Percentiles rank a stretch among this genome's conserved stretches.
These are phyloP conservation scores for Bryconaethiops microstoma DNA, from an alignment of 2,797 vertebrate species.

Conservation along the genomic window DNA sequence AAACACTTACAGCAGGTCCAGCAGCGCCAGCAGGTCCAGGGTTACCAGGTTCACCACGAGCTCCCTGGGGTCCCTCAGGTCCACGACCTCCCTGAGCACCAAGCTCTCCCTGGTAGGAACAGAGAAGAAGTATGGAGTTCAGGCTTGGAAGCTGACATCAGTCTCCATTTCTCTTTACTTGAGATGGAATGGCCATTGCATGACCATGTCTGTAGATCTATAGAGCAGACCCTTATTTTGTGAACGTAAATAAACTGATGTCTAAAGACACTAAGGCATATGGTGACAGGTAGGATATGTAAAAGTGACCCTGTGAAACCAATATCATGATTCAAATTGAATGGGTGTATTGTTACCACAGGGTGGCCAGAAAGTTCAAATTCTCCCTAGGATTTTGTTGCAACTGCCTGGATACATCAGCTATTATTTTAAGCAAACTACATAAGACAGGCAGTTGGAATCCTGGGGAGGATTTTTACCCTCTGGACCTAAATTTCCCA, in stretches of 20 bases:
- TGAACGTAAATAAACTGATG: no score
- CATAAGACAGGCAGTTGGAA: no score
- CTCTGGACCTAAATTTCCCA: no score
- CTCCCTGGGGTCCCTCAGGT: slow-evolving; percentile 89
- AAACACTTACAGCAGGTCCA: slow-evolving; percentile 87
- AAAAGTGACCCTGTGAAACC: no score
- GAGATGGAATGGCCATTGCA: not conserved
- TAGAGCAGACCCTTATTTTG: not conserved
- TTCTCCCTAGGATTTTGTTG: no score
- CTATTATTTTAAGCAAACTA: no score
- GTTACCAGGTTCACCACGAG: slow-evolving; percentile 91
- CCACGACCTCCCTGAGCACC: slow-evolving; percentile 91
- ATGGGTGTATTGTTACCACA: no score
- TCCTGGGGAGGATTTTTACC: no score
- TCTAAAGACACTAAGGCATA: not conserved
- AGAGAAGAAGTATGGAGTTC: slow-evolving; percentile 20
- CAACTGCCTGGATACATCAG: no score
- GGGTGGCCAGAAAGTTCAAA: not conserved
- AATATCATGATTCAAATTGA: no score
- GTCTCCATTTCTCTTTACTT: not conserved
- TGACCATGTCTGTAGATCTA: not conserved
- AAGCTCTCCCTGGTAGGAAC: slow-evolving; percentile 83
- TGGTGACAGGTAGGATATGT: no score
- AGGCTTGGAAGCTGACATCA: not conserved
- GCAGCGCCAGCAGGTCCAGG: slow-evolving; percentile 92